Base-by-base conservation (phyloP, 1,140 invertebrate species). In the Hylaeus anthracinus region DNA sequence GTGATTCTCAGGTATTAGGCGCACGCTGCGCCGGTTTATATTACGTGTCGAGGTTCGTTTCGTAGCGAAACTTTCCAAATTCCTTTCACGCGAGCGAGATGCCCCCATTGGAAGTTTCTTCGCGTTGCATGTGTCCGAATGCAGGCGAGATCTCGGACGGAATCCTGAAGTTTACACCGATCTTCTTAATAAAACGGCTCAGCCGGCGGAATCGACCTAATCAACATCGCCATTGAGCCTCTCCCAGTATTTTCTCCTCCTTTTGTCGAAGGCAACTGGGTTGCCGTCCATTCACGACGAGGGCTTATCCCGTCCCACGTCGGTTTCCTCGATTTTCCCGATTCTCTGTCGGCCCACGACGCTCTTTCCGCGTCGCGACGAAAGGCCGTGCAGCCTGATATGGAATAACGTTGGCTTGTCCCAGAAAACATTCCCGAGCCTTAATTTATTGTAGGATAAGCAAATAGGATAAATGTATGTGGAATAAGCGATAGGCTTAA, bases 351-450 rank as follows among this genome's bases (percentile, higher is more conserved):
- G 75, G 73, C 55, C 63, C 81, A 79, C 78, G 79, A 60, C 77
- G 41, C 80, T 26, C 26, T 75, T 82, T 84, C 71, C 55, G 64
- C 72, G 72, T 75, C 53, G 15, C 26, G 10, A 71, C 70, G 72
- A 81, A 87, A 87, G 66, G 78, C 81, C 81, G 79, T 71, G 80
- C 72, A 86, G 84, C 77, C 74, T 81, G 79, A 85, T 83, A 85
- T 87, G 76, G 85, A 83, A 86, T 88, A 87, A 88, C 88, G 82
- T 66, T 48, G 86, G 15, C 37, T 39, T 9, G 53, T 55, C 5
- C 53, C 15, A 56, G 65, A 65, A 41, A 86, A 80, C 10, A 2
- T 55, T 10, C 12, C 26, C 26, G 26, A 26, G 26, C 26, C 26
- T 26, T 26, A 26, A 26, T 26, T 26, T 26, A 26, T 26, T 26